phyloP scores from a whole-genome alignment of 2,113 vertebrate species.

The Nettapus auritus region DNA sequence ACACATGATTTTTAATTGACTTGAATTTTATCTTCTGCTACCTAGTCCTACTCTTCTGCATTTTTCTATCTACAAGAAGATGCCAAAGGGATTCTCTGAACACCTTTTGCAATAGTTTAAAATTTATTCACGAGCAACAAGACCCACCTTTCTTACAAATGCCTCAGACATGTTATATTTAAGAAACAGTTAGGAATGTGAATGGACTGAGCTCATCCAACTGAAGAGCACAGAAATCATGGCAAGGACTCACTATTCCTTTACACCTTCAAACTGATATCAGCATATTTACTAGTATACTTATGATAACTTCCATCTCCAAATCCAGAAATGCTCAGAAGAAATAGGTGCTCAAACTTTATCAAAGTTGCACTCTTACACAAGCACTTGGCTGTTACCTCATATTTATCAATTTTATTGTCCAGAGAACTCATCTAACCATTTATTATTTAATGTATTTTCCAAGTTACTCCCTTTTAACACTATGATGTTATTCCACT shows the following conservation, averaged over 20 bases:
- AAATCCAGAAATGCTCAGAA: slow-evolving; percentile 32
- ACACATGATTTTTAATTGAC: background rate
- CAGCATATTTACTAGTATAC: slow-evolving; percentile 21
- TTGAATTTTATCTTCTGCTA: background rate
- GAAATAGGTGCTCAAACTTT: slow-evolving; percentile 28
- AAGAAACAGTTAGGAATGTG: background rate
- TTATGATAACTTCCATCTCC: slow-evolving; percentile 19
- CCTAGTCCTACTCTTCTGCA: background rate
- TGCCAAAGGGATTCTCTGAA: slow-evolving; percentile 14
- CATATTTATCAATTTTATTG: background rate
- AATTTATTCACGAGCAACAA: background rate
- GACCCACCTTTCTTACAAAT: slow-evolving; percentile 10
- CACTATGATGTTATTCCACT: background rate
- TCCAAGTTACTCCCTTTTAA: background rate
- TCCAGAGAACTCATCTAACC: background rate
- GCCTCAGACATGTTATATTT: slow-evolving; percentile 20
- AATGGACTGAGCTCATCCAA: slow-evolving; percentile 18
- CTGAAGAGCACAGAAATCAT: background rate
- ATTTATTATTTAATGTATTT: background rate
- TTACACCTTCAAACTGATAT: slow-evolving; percentile 56
- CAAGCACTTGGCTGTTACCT: slow-evolving; percentile 14
- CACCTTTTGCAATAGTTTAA: background rate
- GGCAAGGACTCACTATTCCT: slow-evolving; percentile 17
- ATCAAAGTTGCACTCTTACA: background rate
- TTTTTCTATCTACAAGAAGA: background rate